A percentile compares a stretch with the other conserved stretches of the same genome.
Conservation (phyloP, 1,140 invertebrate genomes). For the Uloborus diversus region DNA sequence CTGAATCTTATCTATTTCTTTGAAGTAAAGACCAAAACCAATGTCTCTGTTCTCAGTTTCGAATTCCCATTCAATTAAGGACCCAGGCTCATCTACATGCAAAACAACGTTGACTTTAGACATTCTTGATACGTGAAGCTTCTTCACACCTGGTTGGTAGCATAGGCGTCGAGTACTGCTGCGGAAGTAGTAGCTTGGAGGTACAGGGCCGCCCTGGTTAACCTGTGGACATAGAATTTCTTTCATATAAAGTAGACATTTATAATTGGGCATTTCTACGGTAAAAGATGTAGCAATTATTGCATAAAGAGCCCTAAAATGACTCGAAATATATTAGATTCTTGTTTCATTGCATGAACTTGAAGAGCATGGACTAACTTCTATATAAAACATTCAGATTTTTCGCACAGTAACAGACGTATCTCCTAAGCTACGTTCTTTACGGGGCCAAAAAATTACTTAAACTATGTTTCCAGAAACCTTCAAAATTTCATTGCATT, state of each 20-base stretch:
- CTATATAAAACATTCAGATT: too few species aligned
- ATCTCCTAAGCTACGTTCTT: too few species aligned
- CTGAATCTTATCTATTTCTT: conserved; percentile 67
- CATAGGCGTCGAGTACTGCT: not conserved
- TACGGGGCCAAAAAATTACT: too few species aligned
- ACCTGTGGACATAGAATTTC: conserved; percentile 67
- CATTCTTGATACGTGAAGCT: conserved; percentile 25
- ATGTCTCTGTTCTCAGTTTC: conserved; percentile 86
- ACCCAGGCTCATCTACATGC: conserved; percentile 71
- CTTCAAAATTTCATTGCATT: too few species aligned
- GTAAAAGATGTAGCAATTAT: too few species aligned
- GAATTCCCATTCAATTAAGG: conserved; percentile 85
- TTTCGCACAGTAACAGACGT: too few species aligned
- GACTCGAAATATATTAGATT: too few species aligned
- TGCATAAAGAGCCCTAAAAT: too few species aligned
- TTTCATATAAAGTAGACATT: not conserved
- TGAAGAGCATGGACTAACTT: too few species aligned
- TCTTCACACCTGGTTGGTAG: conserved; percentile 25
- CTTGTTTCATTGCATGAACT: too few species aligned
- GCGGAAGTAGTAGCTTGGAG: conserved; percentile 76
- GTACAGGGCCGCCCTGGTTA: conserved; percentile 79
- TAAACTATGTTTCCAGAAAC: too few species aligned
- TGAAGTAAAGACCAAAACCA: conserved; percentile 79
- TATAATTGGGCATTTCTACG: too few species aligned
- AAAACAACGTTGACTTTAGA: conserved; percentile 69